Base-by-base conservation (phyloP, 1,140 invertebrate genomes). In the Tetramorium alpestre region DNA sequence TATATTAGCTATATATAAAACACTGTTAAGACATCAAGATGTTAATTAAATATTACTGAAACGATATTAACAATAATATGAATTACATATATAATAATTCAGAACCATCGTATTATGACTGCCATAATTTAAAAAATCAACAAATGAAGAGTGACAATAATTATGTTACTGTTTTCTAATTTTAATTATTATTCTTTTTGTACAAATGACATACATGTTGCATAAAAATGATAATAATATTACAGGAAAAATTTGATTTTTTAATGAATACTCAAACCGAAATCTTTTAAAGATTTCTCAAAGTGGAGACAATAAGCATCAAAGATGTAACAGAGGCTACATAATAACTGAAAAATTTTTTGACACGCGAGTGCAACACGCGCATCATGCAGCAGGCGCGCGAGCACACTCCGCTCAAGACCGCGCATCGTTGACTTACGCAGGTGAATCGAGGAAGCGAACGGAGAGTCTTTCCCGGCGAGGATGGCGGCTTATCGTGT, bases 401-500 rank as follows among this genome's bases (percentile, higher is more conserved):
- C 13, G 25, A 44, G 18, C 77, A 65, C 33, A 3, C 33, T 33
- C 5, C 60, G 60, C 16, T 44, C 25, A 41, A 82, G 70, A 41
- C 38, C 41, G 38, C 38, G 67, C 80, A 38, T 73, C 65, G 16
- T 0, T n/a, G 25, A 44, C 13, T 84, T 28, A 33, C 64, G 76
- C 75, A 86, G 85, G 76, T 80, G 75, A 80, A 86, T 70, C 65
- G 64, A 81, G 28, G 51, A 86, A 85, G 60, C 58, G 33, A 70
- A 25, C 51, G 51, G 28, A 67, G 41, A 58, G 10, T 54, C 47
- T 60, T 47, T 38, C 25, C 10, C 76, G 51, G 49, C 47, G 33
- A 81, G 51, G 64, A 49, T 49, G 64, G 41, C 22, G 64, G 18
- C 64, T 80, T 80, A 86, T 80, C 85, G 38, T 67, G 25, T 28